A percentile compares a stretch with the other conserved stretches of the same genome.
These are phyloP conservation scores for Synergus umbraculus DNA, from an alignment of 2,888 invertebrate species.

Conservation along the genomic window DNA sequence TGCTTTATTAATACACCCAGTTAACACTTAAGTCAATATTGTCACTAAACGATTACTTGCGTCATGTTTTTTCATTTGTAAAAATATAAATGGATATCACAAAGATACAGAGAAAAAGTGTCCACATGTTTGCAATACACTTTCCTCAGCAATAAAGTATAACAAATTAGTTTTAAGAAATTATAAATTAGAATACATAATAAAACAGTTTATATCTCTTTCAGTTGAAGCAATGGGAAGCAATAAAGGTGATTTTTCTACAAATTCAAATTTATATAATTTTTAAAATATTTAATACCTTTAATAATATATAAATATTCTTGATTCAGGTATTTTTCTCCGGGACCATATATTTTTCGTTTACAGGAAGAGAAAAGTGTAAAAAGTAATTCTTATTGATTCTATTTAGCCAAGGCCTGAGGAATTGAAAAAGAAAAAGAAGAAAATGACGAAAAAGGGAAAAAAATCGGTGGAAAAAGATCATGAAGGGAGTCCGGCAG, in stretches of 20 bases:
- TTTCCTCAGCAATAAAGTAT: neutral
- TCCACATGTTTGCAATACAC: neutral
- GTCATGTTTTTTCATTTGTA: neutral
- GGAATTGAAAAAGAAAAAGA: slow-evolving; percentile 47
- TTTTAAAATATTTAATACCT: neutral
- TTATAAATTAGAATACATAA: neutral
- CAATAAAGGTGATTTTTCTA: slow-evolving; percentile 2
- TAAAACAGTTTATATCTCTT: neutral
- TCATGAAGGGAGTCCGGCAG: slow-evolving; percentile 42
- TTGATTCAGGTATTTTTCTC: neutral
- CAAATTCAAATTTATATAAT: neutral
- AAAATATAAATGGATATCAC: neutral
- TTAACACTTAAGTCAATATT: neutral
- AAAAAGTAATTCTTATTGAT: slow-evolving; percentile 30
- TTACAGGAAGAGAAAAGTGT: slow-evolving; percentile 47
- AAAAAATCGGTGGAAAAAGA: slow-evolving; percentile 55
- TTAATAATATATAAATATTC: neutral
- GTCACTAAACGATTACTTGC: neutral
- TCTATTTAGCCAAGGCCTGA: slow-evolving; percentile 44
- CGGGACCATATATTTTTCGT: slow-evolving; percentile 10
- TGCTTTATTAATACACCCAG: neutral
- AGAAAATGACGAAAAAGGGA: slow-evolving; percentile 60
- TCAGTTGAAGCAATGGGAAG: slow-evolving; percentile 21
- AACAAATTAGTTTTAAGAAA: neutral
- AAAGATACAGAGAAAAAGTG: no score